Conservation (phyloP, 2,888 invertebrate genomes). For the Apotomis capreana region DNA sequence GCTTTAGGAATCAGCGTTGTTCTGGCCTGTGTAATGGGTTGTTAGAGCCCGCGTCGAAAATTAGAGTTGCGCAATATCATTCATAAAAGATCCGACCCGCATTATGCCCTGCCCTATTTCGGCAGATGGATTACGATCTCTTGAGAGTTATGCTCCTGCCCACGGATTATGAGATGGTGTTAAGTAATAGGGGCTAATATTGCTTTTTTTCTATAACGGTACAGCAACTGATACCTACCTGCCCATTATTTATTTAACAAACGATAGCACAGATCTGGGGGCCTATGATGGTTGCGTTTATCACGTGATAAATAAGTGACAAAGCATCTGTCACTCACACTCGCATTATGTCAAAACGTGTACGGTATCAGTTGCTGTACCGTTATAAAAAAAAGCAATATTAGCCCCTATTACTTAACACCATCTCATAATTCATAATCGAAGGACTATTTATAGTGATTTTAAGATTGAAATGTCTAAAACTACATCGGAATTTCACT, state of each 20-base stretch:
- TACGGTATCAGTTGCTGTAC: too few species aligned
- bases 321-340: too few species aligned
- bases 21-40: constrained; percentile 35
- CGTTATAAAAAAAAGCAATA: not conserved
- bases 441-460: too few species aligned
- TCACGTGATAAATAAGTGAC: too few species aligned
- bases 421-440: constrained; percentile 8
- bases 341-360: too few species aligned
- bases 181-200: constrained; percentile 1
- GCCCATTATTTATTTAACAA: too few species aligned
- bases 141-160: constrained; percentile 17
- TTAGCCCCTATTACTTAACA: not conserved
- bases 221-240: too few species aligned
- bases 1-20: constrained; percentile 38
- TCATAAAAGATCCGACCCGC: constrained; percentile 36
- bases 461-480: too few species aligned
- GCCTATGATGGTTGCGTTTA: too few species aligned
- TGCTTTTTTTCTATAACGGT: not conserved
- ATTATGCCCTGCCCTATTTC: constrained; percentile 33
- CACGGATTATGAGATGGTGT: constrained; percentile 5
- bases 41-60: constrained; percentile 37
- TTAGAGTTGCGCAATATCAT: constrained; percentile 40
- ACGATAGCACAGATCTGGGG: too few species aligned
- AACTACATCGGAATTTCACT: too few species aligned
- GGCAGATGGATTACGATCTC: constrained; percentile 32